phyloP scores from a whole-genome alignment of 2,797 vertebrate genomes.

The Falco berigora region DNA sequence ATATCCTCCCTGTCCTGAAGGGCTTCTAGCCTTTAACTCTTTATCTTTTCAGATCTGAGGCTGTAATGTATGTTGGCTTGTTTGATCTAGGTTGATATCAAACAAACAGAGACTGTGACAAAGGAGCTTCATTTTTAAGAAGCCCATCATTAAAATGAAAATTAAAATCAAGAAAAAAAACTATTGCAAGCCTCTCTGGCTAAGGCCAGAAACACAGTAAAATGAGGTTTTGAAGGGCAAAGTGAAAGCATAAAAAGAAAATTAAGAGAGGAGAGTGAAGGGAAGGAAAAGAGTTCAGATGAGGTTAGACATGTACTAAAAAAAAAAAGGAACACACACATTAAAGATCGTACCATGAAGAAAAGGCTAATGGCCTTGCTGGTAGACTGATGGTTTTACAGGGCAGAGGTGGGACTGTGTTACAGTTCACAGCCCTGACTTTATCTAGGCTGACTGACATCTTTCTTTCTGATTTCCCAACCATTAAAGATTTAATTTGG shows the following conservation, averaged over 20 bases:
- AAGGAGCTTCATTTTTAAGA: not conserved
- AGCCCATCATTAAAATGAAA: not conserved
- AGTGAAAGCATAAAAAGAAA: not conserved
- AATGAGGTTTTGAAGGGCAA: not conserved
- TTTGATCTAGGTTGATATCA: not conserved
- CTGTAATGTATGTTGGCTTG: not conserved
- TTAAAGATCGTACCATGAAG: not conserved
- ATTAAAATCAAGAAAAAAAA: not conserved
- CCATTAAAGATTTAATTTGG: constrained; percentile 2
- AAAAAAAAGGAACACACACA: not conserved
- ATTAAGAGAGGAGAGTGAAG: not conserved
- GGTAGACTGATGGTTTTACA: not conserved
- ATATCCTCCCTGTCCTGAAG: not conserved
- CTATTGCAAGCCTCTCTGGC: not conserved
- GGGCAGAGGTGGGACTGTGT: not conserved
- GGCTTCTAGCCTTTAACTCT: not conserved
- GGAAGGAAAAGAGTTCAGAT: not conserved
- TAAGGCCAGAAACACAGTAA: not conserved
- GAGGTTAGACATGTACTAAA: not conserved
- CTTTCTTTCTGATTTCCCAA: not conserved
- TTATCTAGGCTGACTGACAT: not conserved
- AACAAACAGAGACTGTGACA: not conserved
- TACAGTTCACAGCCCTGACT: not conserved
- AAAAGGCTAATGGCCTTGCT: not conserved
- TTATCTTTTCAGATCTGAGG: not conserved